Base-by-base conservation (phyloP, 2,113 vertebrate genomes). In the Noctilio leporinus region DNA sequence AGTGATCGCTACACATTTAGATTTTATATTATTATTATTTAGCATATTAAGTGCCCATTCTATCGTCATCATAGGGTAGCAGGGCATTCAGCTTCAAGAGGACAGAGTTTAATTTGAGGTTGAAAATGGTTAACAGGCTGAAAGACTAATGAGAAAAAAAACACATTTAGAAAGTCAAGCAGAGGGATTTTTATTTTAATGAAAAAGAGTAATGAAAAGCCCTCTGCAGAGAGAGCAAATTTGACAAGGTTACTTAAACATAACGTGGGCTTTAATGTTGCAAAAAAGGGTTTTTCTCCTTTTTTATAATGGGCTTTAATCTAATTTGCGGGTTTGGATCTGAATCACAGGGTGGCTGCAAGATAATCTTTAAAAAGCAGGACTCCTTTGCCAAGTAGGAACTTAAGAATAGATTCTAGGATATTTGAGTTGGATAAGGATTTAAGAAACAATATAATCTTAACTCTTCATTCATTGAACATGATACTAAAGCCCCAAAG, bases 161-260 rank as follows among this genome's bases (percentile, higher is more conserved):
- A 95, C 86, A 97, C 86, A 96, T 96, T 95, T 94, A 91, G 93
- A 93, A 97, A 96, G 62, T 95, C 92, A 96, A 92, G 90, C 78
- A 94, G 87, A 96, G 85, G 87, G 93, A 91, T 95, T 97, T 97
- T 96, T 92, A 93, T 95, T 95, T 97, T 96, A 97, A 97, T 95
- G 87, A 94, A 96, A 96, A 96, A 96, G 85, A 95, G 96, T 94
- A 96, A 95, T 92, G 85, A 96, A 97, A 97, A 97, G 51, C 38
- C 51, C 93, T 95, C 92, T 90, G 81, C 73, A 95, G 95, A 67
- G 77, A 94, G 35, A 93, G 38, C 49, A 96, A 89, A 95, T 96
- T 96, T 97, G 89, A 95, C 75, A 95, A 97, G 94, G 91, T 95
- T 96, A 97, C 93, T 97, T 96, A 96, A 97, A 95, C 57, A 96